Evolutionary conservation across 2,113 vertebrate genomes (phyloP), one percentile per base, ranked within the genome.

Genomic region (Percopsis transmontana): DNA sequence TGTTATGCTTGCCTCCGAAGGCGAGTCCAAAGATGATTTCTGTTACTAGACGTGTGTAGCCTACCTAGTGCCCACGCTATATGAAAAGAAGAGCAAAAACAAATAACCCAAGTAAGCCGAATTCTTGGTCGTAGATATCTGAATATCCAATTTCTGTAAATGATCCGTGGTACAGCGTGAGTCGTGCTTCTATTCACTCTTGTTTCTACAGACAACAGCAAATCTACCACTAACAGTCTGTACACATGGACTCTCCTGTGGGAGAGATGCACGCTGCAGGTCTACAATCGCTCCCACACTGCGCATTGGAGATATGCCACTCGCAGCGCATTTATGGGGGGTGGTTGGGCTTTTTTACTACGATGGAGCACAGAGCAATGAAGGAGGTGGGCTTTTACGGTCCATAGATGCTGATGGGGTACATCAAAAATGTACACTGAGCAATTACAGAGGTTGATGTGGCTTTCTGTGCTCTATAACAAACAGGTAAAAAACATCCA

Each of bases 241-340:
- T 70, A 74, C 71, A 40, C 54, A 20, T 39, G 13, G 23, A 23
- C 23, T 23, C 14, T 39, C 10, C 44, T 24, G 8, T 11, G 16
- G 24, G 55, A 68, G 67, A 73, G 76, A 62, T 1, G 18, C n/a
- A 57, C 40, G 64, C n/a, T 27, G 64, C 24, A 13, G 53, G 14
- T 65, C 19, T 21, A 39, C 27, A 19, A 27, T 38, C 33, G 39
- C 51, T 66, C n/a, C 71, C 81, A 57, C 85, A 78, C 77, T 80
- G 85, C 81, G 85, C 11, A 73, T 44, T 80, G 85, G 84, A 84
- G 74, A 81, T 70, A 80, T 78, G 86, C 80, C 82, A 81, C 80
- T 45, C 50, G 61, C n/a, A 47, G 74, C 18, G 76, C 77, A 81
- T 63, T 62, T 83, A 50, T 75, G 81, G 80, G 72, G 74, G 53